Evolutionary conservation across 2,797 vertebrate genomes (phyloP).

Genomic region (Tapirus indicus): DNA sequence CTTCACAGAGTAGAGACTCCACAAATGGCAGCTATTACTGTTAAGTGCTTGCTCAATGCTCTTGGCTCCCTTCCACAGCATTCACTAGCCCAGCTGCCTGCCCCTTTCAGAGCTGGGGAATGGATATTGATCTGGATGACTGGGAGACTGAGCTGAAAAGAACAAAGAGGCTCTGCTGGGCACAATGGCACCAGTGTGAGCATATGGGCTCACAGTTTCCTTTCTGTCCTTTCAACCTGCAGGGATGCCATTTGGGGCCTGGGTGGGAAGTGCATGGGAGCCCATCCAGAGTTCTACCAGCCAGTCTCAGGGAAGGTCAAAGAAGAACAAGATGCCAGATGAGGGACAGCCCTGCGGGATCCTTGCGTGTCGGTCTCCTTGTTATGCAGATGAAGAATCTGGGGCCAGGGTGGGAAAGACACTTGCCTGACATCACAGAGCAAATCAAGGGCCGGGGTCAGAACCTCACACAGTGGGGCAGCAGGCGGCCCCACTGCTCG

Average conservation of each 20-base stretch:
- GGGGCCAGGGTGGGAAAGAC: neutral
- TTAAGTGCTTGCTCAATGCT: neutral
- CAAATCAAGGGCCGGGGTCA: neutral
- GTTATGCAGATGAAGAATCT: neutral
- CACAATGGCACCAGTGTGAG: slow-evolving; percentile 29
- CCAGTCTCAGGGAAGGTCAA: neutral
- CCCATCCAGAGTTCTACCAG: neutral
- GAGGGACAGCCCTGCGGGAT: neutral
- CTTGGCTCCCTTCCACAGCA: neutral
- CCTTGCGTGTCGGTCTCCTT: neutral
- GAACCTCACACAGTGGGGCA: neutral
- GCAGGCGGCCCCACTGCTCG: neutral
- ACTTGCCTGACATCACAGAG: neutral
- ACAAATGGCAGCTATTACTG: neutral
- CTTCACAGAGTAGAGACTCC: neutral
- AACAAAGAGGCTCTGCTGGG: slow-evolving; percentile 3
- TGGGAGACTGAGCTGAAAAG: neutral
- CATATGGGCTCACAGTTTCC: neutral
- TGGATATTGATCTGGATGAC: neutral
- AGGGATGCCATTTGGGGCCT: neutral
- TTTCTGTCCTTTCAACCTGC: neutral
- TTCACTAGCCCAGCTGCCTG: neutral
- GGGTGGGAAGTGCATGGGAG: neutral
- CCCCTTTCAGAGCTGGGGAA: neutral
- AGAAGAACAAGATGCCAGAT: neutral